phyloP scores from a whole-genome alignment of 2,113 vertebrate species.

The Cichladusa arquata region DNA sequence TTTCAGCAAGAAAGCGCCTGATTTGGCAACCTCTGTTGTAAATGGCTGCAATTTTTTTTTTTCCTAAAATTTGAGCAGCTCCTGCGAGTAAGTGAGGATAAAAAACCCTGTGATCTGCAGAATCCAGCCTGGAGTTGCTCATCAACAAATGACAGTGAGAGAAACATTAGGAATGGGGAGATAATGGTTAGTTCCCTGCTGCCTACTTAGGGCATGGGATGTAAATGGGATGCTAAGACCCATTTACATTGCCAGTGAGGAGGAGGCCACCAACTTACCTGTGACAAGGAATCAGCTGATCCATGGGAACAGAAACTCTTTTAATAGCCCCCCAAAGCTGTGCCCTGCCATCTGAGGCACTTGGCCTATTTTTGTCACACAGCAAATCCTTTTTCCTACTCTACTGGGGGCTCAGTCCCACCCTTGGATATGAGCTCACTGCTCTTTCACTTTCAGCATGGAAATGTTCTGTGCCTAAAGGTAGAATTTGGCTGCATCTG shows the following conservation, averaged over 20 bases:
- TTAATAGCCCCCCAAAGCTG: not conserved
- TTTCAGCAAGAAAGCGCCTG: not conserved
- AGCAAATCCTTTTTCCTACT: slow-evolving; percentile 62
- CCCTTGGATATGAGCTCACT: slow-evolving; percentile 41
- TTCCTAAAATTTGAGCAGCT: not conserved
- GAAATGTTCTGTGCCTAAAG: not conserved
- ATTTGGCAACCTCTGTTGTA: not conserved
- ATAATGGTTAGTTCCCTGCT: not conserved
- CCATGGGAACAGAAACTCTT: not conserved
- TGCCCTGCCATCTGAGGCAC: not conserved
- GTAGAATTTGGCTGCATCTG: slow-evolving; percentile 29
- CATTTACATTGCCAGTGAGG: not conserved
- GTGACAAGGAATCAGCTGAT: not conserved
- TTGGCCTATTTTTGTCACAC: slow-evolving; percentile 35
- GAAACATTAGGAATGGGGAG: not conserved
- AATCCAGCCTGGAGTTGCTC: not conserved
- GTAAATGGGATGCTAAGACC: not conserved
- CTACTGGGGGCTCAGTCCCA: slow-evolving; percentile 11
- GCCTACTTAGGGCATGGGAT: too few relatives aligned
- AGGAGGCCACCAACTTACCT: not conserved
- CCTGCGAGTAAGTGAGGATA: not conserved
- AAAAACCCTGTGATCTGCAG: not conserved
- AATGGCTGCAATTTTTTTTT: not conserved
- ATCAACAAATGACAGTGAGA: not conserved
- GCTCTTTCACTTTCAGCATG: not conserved